Conservation (phyloP, 2,888 invertebrate genomes). For the Lumbricus terrestris region DNA sequence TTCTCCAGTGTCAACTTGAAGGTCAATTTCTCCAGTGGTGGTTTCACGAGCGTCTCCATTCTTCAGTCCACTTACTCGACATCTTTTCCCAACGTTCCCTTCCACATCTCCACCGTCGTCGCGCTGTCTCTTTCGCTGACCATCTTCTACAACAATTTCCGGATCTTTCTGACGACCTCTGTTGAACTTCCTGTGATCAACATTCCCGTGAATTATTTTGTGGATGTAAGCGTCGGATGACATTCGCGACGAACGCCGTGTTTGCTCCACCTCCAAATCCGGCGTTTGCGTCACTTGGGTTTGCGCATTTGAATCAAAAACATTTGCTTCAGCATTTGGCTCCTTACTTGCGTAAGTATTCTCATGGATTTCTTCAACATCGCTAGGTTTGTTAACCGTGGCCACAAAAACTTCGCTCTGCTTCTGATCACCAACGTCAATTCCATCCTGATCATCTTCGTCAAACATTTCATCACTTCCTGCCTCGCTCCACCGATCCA, state of each 20-base stretch:
- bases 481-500: conserved; percentile 47
- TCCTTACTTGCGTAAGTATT: neutral
- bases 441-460: neutral
- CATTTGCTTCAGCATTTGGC: no score
- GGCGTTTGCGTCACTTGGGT: neutral
- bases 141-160: neutral
- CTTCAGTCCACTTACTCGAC: neutral
- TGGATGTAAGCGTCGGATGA: neutral
- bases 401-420: no score
- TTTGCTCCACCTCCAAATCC: neutral
- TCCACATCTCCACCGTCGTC: neutral
- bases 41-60: no score
- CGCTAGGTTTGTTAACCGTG: neutral
- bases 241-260: neutral
- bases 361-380: neutral
- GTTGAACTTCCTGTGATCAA: neutral
- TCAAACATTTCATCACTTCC: neutral
- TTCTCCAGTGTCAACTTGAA: no score
- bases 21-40: no score
- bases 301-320: neutral
- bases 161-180: neutral
- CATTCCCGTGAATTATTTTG: neutral
- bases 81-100: neutral
- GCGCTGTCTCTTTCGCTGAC: neutral
- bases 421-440: neutral